A percentile compares a stretch with the other conserved stretches of the same genome.
phyloP scores from a whole-genome alignment of 53 echinoderm and acorn worm genomes.

The Zoroaster sp. region DNA sequence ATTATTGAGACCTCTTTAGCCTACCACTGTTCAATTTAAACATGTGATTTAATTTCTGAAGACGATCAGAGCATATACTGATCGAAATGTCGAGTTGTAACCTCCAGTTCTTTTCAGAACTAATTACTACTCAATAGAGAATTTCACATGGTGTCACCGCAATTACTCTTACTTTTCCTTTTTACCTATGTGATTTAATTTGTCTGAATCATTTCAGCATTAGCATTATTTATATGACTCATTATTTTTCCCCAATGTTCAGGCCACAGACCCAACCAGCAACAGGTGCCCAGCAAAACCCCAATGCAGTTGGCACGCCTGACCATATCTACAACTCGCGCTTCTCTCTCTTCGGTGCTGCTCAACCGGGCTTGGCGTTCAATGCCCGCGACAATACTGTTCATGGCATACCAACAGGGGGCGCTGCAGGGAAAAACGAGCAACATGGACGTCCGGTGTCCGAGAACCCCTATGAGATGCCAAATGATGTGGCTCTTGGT shows the following conservation, averaged over 20 bases:
- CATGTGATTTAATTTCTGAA: too few species aligned
- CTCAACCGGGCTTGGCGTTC: not conserved
- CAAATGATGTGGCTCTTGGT: not conserved
- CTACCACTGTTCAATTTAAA: too few species aligned
- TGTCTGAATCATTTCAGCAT: not conserved
- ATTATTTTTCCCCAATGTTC: too few species aligned
- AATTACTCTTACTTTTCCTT: not conserved
- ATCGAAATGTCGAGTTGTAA: too few species aligned
- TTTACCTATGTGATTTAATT: not conserved
- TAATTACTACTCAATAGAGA: too few species aligned
- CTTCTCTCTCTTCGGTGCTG: not conserved
- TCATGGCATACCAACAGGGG: not conserved
- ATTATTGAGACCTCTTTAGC: too few species aligned
- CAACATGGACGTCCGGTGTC: too few species aligned
- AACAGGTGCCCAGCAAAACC: not conserved
- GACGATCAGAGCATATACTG: too few species aligned
- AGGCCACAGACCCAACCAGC: not conserved
- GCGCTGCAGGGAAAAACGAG: not conserved
- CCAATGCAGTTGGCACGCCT: not conserved
- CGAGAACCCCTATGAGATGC: not conserved
- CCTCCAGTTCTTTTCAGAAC: too few species aligned
- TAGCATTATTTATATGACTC: not conserved
- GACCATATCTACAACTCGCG: not conserved
- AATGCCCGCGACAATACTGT: not conserved
- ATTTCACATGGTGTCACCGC: too few species aligned